Evolutionary conservation across 2,888 invertebrate genomes (phyloP).

Genomic region (Nomada fucata): DNA sequence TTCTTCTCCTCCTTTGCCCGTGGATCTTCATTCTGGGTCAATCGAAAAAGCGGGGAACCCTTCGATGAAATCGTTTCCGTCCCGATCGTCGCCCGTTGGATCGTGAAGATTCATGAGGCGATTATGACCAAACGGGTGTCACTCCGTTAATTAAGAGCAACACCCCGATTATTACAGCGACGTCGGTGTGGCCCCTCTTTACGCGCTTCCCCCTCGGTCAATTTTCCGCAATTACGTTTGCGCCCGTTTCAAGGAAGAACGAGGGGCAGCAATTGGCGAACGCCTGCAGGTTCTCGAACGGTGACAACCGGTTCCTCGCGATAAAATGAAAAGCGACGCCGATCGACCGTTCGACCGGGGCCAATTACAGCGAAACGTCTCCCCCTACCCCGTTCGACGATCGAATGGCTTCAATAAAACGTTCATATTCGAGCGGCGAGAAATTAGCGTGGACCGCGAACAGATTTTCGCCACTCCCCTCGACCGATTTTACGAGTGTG

Average conservation of each 20-base stretch:
- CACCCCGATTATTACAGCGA: slow-evolving; percentile 18
- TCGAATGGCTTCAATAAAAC: slow-evolving; percentile 20
- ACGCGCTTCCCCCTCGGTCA: slow-evolving; percentile 13
- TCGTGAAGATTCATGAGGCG: neutral
- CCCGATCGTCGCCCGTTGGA: neutral
- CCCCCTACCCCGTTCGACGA: neutral
- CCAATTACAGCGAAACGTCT: slow-evolving; percentile 35
- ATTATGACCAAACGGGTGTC: slow-evolving; percentile 21
- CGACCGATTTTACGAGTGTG: slow-evolving; percentile 24
- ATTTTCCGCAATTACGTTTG: slow-evolving; percentile 21
- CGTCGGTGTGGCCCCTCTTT: neutral
- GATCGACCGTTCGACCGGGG: neutral
- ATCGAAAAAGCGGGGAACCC: neutral
- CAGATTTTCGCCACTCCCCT: neutral
- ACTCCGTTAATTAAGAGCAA: slow-evolving; percentile 30
- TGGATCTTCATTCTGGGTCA: neutral
- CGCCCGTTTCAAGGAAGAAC: neutral
- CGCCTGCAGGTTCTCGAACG: neutral
- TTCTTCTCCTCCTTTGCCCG: neutral
- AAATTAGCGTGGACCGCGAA: slow-evolving; percentile 35
- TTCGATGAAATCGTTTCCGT: slow-evolving; percentile 3
- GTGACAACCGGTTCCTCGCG: slow-evolving; percentile 44
- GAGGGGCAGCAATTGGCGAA: neutral
- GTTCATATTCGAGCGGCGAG: slow-evolving; percentile 23
- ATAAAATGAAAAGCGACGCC: slow-evolving; percentile 42